A percentile compares a stretch with the other conserved stretches of the same genome.
These are phyloP conservation scores for Parazoanthus darwini DNA, from an alignment of 92 coral and sea anemone genomes.

Conservation along the genomic window DNA sequence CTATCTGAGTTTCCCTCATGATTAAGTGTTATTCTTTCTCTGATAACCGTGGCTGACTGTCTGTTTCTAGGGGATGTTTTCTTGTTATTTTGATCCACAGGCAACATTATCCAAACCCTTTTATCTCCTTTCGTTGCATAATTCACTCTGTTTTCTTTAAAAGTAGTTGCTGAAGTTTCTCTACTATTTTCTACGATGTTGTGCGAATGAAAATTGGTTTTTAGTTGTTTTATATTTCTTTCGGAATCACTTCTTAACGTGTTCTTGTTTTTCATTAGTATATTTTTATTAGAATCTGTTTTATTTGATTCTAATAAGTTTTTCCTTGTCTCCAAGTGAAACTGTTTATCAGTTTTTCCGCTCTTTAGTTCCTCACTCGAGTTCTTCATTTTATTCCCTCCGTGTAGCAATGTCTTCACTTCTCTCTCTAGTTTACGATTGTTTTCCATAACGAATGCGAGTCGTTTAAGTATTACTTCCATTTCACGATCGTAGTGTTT, in stretches of 20 bases:
- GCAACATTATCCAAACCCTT: neutral
- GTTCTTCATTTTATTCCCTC: neutral
- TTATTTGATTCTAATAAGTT: neutral
- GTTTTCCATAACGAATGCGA: constrained; percentile 63
- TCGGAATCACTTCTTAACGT: neutral
- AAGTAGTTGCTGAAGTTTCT: neutral
- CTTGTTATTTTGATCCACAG: neutral
- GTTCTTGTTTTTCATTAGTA: neutral
- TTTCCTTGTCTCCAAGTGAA: neutral
- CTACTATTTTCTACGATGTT: neutral
- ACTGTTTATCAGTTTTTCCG: neutral
- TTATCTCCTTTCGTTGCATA: neutral
- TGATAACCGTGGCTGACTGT: neutral
- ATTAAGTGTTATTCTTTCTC: neutral
- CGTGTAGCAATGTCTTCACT: constrained; percentile 51
- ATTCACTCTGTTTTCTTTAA: neutral
- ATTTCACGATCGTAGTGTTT: constrained; percentile 42
- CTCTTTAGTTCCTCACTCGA: neutral
- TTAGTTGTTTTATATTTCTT: neutral
- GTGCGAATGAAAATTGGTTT: neutral
- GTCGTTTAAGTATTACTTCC: constrained; percentile 57
- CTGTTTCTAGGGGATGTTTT: neutral
- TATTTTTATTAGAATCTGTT: neutral
- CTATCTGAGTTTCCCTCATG: neutral
- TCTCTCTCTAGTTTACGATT: constrained; percentile 67